A percentile compares a stretch with the other conserved stretches of the same genome.
Evolutionary conservation across 2,113 vertebrate genomes (phyloP).

Genomic region (Emydura subglobosa): DNA sequence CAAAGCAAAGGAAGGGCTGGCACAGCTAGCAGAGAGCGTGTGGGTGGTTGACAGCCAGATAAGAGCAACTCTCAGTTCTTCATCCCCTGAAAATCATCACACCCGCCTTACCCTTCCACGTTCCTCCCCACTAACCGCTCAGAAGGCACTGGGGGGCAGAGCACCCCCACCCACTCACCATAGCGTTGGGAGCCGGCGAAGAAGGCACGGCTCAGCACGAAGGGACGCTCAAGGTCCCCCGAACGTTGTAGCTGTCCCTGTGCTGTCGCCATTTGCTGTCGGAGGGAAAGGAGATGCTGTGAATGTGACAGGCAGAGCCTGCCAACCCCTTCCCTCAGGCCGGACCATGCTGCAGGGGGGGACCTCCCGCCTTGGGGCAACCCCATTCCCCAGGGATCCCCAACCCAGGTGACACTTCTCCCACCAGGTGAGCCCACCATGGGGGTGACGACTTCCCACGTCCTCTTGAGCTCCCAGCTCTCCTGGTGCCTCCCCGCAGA

Average conservation of each 20-base stretch:
- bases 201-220: slow-evolving; percentile 89
- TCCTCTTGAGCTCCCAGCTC: not conserved
- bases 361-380: not conserved
- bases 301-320: not conserved
- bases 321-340: not conserved
- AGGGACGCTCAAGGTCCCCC: slow-evolving; percentile 87
- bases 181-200: slow-evolving; percentile 94
- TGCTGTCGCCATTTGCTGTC: slow-evolving; percentile 90
- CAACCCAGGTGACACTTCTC: not conserved
- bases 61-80: too few relatives aligned
- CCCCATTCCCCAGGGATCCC: not conserved
- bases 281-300: not conserved
- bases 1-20: too few relatives aligned
- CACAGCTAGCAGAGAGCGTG: too few relatives aligned
- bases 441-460: not conserved
- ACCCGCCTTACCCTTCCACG: not conserved
- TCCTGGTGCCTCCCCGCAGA: not conserved
- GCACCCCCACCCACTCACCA: slow-evolving; percentile 68
- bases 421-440: not conserved
- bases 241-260: slow-evolving; percentile 88
- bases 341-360: too few relatives aligned
- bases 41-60: too few relatives aligned
- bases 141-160: not conserved
- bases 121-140: not conserved
- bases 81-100: not conserved